Base-by-base conservation (phyloP, 2,888 invertebrate species). In the Pyrocoelia pectoralis region DNA sequence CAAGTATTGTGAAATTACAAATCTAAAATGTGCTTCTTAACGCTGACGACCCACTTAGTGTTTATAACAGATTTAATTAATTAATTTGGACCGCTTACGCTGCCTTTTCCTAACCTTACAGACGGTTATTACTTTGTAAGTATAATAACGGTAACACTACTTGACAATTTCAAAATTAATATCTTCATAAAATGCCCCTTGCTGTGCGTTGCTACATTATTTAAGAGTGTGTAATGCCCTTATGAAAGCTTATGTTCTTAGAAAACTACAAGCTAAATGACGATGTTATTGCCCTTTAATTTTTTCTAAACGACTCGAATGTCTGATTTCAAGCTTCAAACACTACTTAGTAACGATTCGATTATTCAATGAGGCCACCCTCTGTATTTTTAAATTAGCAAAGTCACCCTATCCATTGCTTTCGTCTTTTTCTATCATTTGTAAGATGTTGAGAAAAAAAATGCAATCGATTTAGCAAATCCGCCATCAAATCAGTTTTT, bases 61-160 rank as follows among this genome's bases (percentile, higher is more conserved):
- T 81, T 80, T 81, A 80, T 79, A 79, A 77, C 78, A 78, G 80
- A 80, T 80, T 80, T 81, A 81, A 81, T 81, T 80, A 81, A 81
- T 81, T 81, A 81, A 81, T 81, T 81, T 78, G 76, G 78, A 74
- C 70, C 77, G 77, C 76, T 76, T 78, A 76, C 74, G 74, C 75
- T 76, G 76, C 77, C 75, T 79, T 80, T 80, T 79, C 76, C 75
- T 78, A 79, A 79, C 79, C 79, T 79, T 78, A 77, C 76, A 79
- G 77, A 76, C 79, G 76, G 79, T 79, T 79, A 79, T 80, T 80
- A 79, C 80, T 80, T 79, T 80, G 78, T 80, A 79, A 79, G 79
- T 79, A 80, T 80, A 79, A 80, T 80, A 79, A 80, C 79, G 78
- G 79, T 78, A 77, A 79, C 77, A 78, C 79, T 78, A 79, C 79